Base-by-base conservation (phyloP, 2,113 vertebrate species). In the Spea bombifrons region DNA sequence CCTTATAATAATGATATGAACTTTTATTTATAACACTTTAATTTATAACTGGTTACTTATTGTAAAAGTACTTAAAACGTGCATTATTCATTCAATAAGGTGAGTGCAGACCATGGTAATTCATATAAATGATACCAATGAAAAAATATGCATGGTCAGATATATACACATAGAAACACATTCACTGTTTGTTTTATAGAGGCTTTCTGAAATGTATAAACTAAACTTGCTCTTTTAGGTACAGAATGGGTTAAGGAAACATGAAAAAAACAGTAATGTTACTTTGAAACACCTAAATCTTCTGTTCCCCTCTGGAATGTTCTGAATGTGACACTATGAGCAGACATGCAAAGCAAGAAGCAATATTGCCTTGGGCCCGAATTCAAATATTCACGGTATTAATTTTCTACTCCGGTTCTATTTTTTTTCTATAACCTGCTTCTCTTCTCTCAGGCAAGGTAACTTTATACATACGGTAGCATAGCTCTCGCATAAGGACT, bases 341-440 rank as follows among this genome's bases (percentile, higher is more conserved):
- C 76, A 79, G 76, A 79, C 69, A 79, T 73, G 70, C 76, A 79
- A 79, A 73, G 76, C 69, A 68, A 77, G 67, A 73, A 79, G 69
- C 48, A 70, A 65, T 73, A 79, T 79, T 79, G 76, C 76, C 76
- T 66, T 66, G 61, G 76, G 76, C 76, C 43, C 48, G 47, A 73
- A 79, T 79, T 79, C 69, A 79, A 72, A 72, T 79, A 79, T 72
- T 78, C 69, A 79, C 48, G 8, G 50, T 78, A 78, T 78, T 71
- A 71, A 30, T 43, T 78, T 78, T 78, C 76, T 71, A 65, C 57
- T 79, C 44, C 46, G 50, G 16, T 78, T 46, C 68, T 30, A 30
- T 30, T 30, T 30, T 30, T n/a, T 30, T 30, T 30, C 30, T 67
- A 17, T 76, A 76, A 76, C 64, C 50, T 50, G 68, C 45, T 70